A percentile compares a stretch with the other conserved stretches of the same genome.
Evolutionary conservation across 1,140 invertebrate species (phyloP).

Genomic region (Scaptomyza pallida): DNA sequence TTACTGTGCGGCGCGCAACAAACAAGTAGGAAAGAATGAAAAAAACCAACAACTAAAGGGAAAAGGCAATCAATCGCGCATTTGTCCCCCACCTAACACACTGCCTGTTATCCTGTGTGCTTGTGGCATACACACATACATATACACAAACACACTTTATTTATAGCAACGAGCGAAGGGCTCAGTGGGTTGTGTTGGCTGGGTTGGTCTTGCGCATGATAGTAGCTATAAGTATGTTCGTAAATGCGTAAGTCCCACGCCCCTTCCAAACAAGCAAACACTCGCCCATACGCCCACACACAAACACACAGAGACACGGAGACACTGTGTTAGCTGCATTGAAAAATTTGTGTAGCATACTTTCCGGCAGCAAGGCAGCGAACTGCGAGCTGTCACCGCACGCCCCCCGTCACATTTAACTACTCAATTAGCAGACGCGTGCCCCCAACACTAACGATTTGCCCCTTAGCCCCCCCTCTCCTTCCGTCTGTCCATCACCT

Average conservation of each 20-base stretch:
- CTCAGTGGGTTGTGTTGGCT: slow-evolving; percentile 1
- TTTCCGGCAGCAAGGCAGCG: slow-evolving; percentile 46
- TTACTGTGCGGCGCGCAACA: slow-evolving; percentile 12
- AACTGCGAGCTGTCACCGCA: too few species aligned
- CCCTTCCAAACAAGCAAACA: neutral
- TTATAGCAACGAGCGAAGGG: slow-evolving; percentile 75
- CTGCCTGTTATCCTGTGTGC: neutral
- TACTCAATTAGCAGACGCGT: slow-evolving; percentile 70
- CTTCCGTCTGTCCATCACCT: neutral
- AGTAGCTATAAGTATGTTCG: too few species aligned
- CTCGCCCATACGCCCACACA: neutral
- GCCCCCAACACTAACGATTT: neutral
- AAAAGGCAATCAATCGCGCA: slow-evolving; percentile 74
- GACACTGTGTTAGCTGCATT: slow-evolving; percentile 23
- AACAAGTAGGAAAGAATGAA: slow-evolving; percentile 6
- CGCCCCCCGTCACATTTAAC: too few species aligned
- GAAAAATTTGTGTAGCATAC: slow-evolving; percentile 67
- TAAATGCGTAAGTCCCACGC: neutral
- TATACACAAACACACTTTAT: slow-evolving; percentile 51
- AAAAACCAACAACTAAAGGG: slow-evolving; percentile 9
- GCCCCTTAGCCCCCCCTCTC: neutral
- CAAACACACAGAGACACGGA: slow-evolving; percentile 6
- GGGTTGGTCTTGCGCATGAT: slow-evolving; percentile 1
- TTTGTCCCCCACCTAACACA: slow-evolving; percentile 32
- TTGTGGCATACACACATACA: neutral